A percentile compares a stretch with the other conserved stretches of the same genome.
These are phyloP conservation scores for Watsonalla cultraria DNA, from an alignment of 2,888 invertebrate species.

Conservation along the genomic window DNA sequence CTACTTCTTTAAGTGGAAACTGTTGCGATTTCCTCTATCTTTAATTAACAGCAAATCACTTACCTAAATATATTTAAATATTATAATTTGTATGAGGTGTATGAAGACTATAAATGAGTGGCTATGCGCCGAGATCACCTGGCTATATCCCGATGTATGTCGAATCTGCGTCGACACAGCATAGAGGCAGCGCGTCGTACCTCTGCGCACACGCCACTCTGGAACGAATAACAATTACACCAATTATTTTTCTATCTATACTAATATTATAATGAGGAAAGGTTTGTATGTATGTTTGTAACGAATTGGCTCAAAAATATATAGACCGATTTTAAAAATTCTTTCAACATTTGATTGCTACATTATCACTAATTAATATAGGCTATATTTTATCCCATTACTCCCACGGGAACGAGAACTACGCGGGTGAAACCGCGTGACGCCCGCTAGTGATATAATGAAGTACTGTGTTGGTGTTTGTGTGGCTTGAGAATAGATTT, in stretches of 20 bases:
- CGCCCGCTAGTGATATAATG: too few relatives aligned
- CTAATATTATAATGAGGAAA: neutral
- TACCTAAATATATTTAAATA: neutral
- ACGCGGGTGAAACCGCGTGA: too few relatives aligned
- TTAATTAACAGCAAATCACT: neutral
- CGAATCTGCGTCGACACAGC: slow-evolving; percentile 80
- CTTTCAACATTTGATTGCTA: neutral
- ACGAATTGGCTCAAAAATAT: neutral
- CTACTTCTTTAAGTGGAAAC: too few relatives aligned
- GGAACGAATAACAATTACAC: slow-evolving; percentile 30
- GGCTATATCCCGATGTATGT: slow-evolving; percentile 83
- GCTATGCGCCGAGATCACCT: slow-evolving; percentile 74
- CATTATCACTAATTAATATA: neutral
- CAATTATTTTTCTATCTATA: slow-evolving; percentile 1
- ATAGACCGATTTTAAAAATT: neutral
- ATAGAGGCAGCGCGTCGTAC: slow-evolving; percentile 67
- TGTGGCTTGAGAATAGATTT: neutral
- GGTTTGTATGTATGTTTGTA: neutral
- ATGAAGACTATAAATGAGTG: slow-evolving; percentile 5
- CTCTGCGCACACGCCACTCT: slow-evolving; percentile 56
- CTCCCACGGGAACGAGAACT: too few relatives aligned
- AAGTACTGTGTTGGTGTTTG: too few relatives aligned
- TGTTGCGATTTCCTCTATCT: too few relatives aligned
- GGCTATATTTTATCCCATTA: too few relatives aligned
- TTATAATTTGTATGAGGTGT: slow-evolving; percentile 11